Evolutionary conservation across 1,140 invertebrate species (phyloP), one percentile per base, ranked within the genome.

Genomic region (Drosophila equinoxialis): DNA sequence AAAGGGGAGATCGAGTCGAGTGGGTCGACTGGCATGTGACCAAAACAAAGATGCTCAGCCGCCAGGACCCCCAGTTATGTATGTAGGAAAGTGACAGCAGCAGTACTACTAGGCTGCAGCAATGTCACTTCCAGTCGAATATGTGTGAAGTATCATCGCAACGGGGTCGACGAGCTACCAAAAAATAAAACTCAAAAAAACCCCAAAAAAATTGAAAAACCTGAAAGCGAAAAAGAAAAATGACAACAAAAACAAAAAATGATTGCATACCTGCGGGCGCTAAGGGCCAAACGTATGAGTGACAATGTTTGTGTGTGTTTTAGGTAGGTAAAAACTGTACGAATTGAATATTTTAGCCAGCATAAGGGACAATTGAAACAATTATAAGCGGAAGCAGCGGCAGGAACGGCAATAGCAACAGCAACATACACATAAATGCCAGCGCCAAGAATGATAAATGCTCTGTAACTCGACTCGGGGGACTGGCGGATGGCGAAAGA

Each of bases 21-120:
- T 17, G 23, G 6, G 35, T 6, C 57, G 35, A 17, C 60, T 77
- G 74, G 74, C 74, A 68, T 55, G 6, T 58, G 57, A 71, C 71
- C 74, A 77, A 65, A 26, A 65, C 60, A 65, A 39, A 62, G 23
- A 57, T 35, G 33, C 23, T 13, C 30, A 33, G 45, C 48, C 33
- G 14, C 7, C 45, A 20, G 62, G 37, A 37, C 8, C 2, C 45
- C 63, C 45, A 54, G 57, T 30, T 61, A 42, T 10, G 26, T 41
- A 57, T 39, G 71, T 84, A 30, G 66, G 81, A 84, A 83, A 84
- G 81, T 80, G 81, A 80, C 81, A 81, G 64, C 69, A 64, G 48
- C 65, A 48, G 65, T 39, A 72, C 63, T 61, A 42, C 10, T 8
- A 10, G 10, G 66, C 68, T 45, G 37, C 39, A 55, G 62, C 17